Evolutionary conservation across 2,797 vertebrate genomes (phyloP), one percentile per base, ranked within the genome.

Genomic region (Adelosebastes latens): DNA sequence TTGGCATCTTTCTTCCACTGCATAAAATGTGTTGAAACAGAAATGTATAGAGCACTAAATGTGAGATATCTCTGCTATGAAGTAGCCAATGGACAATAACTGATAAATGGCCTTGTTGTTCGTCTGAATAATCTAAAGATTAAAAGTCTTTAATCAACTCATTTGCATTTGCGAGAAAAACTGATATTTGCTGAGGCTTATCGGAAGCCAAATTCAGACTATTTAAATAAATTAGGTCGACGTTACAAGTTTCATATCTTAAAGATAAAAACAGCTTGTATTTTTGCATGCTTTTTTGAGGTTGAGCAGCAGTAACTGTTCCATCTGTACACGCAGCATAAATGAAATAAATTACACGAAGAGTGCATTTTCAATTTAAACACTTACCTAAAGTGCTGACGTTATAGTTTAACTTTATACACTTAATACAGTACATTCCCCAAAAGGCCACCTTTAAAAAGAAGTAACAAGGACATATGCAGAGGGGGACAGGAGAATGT

Each of bases 381-480:
- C 65, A 81, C 73, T 82, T 27, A 68, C 22, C 60, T 62, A 93
- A 93, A 91, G 89, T 92, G 89, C 87, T 72, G 65, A 81, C 27
- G 6, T 32, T 79, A 18, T 34, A 70, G 56, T 59, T 75, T 36
- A 67, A 78, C 42, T 85, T 88, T 59, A 74, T 46, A 81, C 60
- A 72, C 25, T 74, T 60, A 69, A 63, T 46, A 46, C 18, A 81
- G 12, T 76, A 72, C 72, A 87, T 62, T 81, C 80, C 84, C 73
- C n/a, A 67, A 76, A 91, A 92, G 83, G 90, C 87, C 82, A 82
- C 89, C 75, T 82, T 90, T 31, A 75, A 72, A 86, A 75, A 55
- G 5, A 80, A 84, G 24, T 55, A 65, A 79, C 49, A 36, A 34
- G 52, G 66, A 86, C 27, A 49, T 22, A 31, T 14, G 42, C 36